Percentiles rank a stretch among this genome's conserved stretches.
Evolutionary conservation across 92 coral and sea anemone genomes (phyloP).

Genomic region (Micromussa lordhowensis): DNA sequence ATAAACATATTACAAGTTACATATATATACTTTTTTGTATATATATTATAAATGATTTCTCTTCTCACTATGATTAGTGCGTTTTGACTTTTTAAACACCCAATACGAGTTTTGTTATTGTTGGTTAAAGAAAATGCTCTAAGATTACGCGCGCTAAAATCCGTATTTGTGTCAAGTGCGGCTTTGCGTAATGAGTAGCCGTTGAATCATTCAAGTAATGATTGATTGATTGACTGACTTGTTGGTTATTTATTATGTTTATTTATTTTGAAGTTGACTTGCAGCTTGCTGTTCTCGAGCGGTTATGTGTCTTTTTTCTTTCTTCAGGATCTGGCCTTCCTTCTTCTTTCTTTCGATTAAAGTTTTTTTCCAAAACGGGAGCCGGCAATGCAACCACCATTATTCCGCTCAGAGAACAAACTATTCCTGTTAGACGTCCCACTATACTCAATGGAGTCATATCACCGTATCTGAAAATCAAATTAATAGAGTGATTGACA

Average conservation of each 20-base stretch:
- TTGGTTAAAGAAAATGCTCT: too few species aligned
- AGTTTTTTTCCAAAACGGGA: conserved; percentile 92
- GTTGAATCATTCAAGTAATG: too few species aligned
- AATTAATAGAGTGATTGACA: too few species aligned
- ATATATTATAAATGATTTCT: too few species aligned
- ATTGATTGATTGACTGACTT: neutral
- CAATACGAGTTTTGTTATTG: too few species aligned
- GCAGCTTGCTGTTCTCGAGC: conserved; percentile 1
- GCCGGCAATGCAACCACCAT: conserved; percentile 91
- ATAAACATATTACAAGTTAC: too few species aligned
- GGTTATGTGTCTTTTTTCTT: neutral
- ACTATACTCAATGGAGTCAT: conserved; percentile 79
- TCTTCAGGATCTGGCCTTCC: conserved; percentile 23
- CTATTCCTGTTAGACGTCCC: conserved; percentile 83
- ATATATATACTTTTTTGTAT: too few species aligned
- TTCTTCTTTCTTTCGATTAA: conserved; percentile 69
- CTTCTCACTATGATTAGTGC: too few species aligned
- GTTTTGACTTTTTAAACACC: too few species aligned
- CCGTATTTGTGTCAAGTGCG: too few species aligned
- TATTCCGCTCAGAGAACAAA: conserved; percentile 89
- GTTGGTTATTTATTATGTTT: neutral
- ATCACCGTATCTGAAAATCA: conserved; percentile 74
- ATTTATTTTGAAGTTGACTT: neutral
- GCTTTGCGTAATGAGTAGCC: too few species aligned
- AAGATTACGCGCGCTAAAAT: too few species aligned